phyloP scores from a whole-genome alignment of 2,797 vertebrate genomes.

The Cossypha dichroa region DNA sequence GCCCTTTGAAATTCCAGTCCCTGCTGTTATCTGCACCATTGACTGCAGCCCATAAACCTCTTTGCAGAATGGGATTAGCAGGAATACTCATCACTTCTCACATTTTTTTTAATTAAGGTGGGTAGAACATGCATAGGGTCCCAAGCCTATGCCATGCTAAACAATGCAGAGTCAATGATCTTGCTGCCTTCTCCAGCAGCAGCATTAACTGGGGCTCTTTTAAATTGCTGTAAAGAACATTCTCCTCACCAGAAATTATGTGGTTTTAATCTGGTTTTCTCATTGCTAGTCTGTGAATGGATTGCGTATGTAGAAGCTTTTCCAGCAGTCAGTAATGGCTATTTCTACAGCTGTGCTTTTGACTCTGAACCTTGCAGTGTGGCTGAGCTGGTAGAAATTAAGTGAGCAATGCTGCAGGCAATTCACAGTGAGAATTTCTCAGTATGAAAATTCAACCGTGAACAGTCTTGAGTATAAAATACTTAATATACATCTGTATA shows the following conservation, averaged over 20 bases:
- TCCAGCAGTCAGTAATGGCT: background rate
- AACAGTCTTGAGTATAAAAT: background rate
- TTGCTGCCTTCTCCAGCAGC: background rate
- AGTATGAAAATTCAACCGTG: background rate
- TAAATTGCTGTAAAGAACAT: background rate
- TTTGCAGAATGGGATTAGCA: background rate
- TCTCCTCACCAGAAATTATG: background rate
- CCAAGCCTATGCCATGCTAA: background rate
- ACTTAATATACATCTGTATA: background rate
- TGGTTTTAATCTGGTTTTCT: background rate
- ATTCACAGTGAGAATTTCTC: background rate
- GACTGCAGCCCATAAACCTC: background rate
- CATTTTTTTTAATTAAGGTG: background rate
- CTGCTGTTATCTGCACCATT: background rate
- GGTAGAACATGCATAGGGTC: background rate
- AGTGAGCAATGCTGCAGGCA: background rate
- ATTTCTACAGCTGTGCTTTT: background rate
- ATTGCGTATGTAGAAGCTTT: background rate
- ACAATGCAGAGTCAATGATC: background rate
- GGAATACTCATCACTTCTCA: background rate
- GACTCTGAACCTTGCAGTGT: background rate
- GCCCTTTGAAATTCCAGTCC: constrained; percentile 24
- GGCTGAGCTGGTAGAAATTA: background rate
- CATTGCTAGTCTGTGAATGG: background rate
- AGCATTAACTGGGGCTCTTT: background rate